Evolutionary conservation across 2,888 invertebrate genomes (phyloP).

Genomic region (Brachylomia viminalis): DNA sequence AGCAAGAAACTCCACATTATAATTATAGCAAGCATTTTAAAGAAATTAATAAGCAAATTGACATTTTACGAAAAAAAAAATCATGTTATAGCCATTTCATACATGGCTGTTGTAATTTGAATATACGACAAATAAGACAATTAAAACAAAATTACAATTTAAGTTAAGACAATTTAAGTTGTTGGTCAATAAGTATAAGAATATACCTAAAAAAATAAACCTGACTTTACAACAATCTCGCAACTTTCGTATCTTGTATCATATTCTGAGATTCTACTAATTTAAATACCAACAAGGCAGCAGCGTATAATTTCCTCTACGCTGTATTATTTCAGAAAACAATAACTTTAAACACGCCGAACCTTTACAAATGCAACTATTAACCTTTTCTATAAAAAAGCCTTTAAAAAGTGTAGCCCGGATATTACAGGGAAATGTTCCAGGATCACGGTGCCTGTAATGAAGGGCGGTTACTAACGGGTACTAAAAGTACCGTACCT

Average conservation of each 20-base stretch:
- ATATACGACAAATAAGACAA: too few relatives aligned
- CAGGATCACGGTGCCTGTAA: conserved; percentile 36
- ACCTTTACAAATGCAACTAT: conserved; percentile 41
- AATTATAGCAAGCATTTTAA: too few relatives aligned
- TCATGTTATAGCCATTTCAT: too few relatives aligned
- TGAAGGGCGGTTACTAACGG: conserved; percentile 49
- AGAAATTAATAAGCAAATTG: too few relatives aligned
- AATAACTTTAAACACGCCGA: conserved; percentile 18
- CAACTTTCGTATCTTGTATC: not conserved
- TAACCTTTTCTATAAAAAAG: conserved; percentile 36
- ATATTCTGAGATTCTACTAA: not conserved
- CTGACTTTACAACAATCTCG: not conserved
- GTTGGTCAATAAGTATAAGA: too few relatives aligned
- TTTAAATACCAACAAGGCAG: not conserved
- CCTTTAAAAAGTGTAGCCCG: conserved; percentile 1
- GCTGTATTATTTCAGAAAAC: conserved; percentile 11
- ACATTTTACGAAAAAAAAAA: too few relatives aligned
- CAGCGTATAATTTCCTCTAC: not conserved
- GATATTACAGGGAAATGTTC: conserved; percentile 21
- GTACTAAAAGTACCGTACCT: conserved; percentile 40
- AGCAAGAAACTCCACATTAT: too few relatives aligned
- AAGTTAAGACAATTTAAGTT: too few relatives aligned
- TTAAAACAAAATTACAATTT: too few relatives aligned
- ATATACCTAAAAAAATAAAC: too few relatives aligned
- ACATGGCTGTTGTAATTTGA: too few relatives aligned